Evolutionary conservation across 2,888 invertebrate genomes (phyloP).

Genomic region (Amphipoea oculea): DNA sequence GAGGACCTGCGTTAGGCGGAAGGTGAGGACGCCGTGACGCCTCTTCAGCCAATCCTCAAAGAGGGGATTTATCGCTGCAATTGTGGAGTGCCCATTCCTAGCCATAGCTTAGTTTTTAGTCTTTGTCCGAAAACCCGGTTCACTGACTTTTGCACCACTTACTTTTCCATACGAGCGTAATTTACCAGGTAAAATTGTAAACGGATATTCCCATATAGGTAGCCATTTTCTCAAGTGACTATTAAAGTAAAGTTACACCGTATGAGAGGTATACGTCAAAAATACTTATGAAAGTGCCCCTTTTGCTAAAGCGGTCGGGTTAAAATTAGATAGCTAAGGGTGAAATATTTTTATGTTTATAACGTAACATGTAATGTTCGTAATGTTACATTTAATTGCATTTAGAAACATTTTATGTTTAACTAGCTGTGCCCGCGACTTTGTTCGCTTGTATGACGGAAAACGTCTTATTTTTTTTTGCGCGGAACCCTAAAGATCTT

Average conservation of each 20-base stretch:
- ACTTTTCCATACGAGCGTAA: conserved; percentile 4
- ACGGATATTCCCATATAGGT: conserved; percentile 35
- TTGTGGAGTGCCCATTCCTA: too few relatives aligned
- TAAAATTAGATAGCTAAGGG: conserved; percentile 33
- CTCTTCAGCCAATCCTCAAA: too few relatives aligned
- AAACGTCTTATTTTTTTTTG: too few relatives aligned
- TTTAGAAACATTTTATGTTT: background rate
- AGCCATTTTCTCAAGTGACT: conserved; percentile 55
- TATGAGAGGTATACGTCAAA: conserved; percentile 48
- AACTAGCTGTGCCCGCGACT: too few relatives aligned
- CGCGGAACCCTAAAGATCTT: too few relatives aligned
- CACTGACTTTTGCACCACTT: conserved; percentile 13
- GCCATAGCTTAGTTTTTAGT: too few relatives aligned
- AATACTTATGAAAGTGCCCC: conserved; percentile 61
- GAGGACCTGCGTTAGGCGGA: too few relatives aligned
- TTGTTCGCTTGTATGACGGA: too few relatives aligned
- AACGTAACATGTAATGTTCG: conserved; percentile 16
- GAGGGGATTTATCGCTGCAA: too few relatives aligned
- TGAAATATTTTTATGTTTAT: conserved; percentile 34
- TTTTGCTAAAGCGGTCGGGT: conserved; percentile 34
- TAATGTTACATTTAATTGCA: conserved; percentile 7
- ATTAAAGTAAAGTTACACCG: conserved; percentile 51
- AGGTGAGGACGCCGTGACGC: too few relatives aligned
- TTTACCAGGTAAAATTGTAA: conserved; percentile 49
- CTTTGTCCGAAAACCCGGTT: background rate